phyloP scores from a whole-genome alignment of 2,888 invertebrate genomes.

The Melipona beecheii region DNA sequence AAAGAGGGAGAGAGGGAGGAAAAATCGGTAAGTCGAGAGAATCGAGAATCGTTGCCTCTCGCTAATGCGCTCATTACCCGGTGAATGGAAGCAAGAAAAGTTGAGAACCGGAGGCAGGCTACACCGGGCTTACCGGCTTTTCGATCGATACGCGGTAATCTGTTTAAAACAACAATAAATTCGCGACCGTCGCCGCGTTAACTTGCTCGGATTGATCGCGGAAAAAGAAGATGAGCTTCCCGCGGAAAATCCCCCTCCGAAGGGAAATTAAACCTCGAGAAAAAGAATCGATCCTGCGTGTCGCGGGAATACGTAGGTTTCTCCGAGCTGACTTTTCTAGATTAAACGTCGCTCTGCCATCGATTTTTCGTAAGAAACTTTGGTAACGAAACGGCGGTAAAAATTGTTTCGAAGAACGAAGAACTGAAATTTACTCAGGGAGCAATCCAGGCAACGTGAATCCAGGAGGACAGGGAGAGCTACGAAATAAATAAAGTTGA shows the following conservation, averaged over 20 bases:
- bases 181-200: neutral
- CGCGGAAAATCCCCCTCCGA: too few species aligned
- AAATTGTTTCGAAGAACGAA: too few species aligned
- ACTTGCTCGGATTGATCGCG: neutral
- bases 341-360: neutral
- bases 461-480: too few species aligned
- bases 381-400: neutral
- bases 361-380: neutral
- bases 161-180: constrained; percentile 31
- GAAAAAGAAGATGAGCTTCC: neutral
- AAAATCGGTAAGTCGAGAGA: constrained; percentile 30
- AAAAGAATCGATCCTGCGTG: neutral
- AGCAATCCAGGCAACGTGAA: neutral
- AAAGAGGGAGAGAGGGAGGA: neutral
- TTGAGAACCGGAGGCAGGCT: constrained; percentile 22
- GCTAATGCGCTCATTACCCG: constrained; percentile 45
- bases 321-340: neutral
- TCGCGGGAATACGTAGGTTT: neutral
- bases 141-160: constrained; percentile 38
- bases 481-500: neutral
- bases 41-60: constrained; percentile 33
- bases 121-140: neutral
- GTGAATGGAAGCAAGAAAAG: constrained; percentile 39
- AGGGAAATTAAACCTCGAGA: neutral
- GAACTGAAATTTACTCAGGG: neutral